Conservation (phyloP, 23 tunicate species). For the Corella eumyota region DNA sequence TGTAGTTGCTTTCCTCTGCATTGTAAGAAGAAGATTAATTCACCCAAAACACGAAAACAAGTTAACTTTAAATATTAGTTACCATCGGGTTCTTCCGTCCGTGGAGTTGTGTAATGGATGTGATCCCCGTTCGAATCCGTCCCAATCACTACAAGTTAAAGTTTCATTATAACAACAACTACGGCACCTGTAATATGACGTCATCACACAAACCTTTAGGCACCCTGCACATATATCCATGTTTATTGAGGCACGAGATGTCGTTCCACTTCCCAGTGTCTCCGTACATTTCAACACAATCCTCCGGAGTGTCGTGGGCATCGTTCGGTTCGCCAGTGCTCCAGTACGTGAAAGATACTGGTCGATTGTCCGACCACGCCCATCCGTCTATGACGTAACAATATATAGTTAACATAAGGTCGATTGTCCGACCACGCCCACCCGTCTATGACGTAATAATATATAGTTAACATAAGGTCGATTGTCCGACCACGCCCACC, state of each 20-base stretch:
- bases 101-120: slow-evolving; percentile 54
- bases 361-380: slow-evolving; percentile 78
- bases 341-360: slow-evolving; percentile 79
- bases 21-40: neutral
- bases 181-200: no score
- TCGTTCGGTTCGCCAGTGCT: slow-evolving; percentile 85
- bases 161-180: no score
- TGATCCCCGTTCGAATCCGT: slow-evolving; percentile 73
- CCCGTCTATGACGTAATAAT: no score
- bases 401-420: no score
- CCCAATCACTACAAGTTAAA: slow-evolving; percentile 24
- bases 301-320: slow-evolving; percentile 50
- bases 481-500: no score
- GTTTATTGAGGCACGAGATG: slow-evolving; percentile 18
- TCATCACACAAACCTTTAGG: slow-evolving; percentile 80
- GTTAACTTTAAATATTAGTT: no score
- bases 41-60: neutral
- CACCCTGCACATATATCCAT: slow-evolving; percentile 77
- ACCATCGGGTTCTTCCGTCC: slow-evolving; percentile 9
- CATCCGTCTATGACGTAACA: slow-evolving; percentile 70
- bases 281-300: slow-evolving; percentile 83
- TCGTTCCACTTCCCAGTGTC: slow-evolving; percentile 87
- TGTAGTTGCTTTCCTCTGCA: neutral
- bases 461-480: no score
- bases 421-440: no score